Percentiles rank a stretch among this genome's conserved stretches.
These are phyloP conservation scores for Morone chrysops DNA, from an alignment of 2,113 vertebrate species.

Conservation along the genomic window DNA sequence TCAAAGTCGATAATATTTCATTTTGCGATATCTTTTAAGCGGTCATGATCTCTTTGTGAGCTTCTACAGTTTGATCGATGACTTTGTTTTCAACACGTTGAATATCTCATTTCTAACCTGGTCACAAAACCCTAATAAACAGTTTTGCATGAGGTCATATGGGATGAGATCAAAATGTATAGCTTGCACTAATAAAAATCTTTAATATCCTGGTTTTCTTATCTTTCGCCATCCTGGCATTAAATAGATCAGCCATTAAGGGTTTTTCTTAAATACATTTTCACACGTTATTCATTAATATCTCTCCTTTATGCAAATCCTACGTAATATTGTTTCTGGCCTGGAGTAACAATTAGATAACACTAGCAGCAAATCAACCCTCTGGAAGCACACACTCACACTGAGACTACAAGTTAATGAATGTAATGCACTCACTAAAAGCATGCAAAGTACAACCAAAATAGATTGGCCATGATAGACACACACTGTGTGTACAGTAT, in stretches of 20 bases:
- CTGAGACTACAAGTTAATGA: conserved; percentile 30
- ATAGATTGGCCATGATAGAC: conserved; percentile 30
- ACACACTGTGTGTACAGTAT: conserved; percentile 40
- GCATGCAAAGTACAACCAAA: conserved; percentile 36
- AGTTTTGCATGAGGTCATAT: conserved; percentile 16
- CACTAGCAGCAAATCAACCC: conserved; percentile 38
- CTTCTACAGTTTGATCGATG: conserved; percentile 29
- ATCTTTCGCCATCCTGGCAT: conserved; percentile 31
- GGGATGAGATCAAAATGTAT: conserved; percentile 36
- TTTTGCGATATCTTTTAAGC: conserved; percentile 47
- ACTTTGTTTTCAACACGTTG: conserved; percentile 35
- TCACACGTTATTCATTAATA: conserved; percentile 53
- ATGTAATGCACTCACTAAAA: conserved; percentile 23
- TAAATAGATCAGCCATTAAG: conserved; percentile 38
- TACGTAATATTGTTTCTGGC: conserved; percentile 12
- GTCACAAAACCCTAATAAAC: conserved; percentile 44
- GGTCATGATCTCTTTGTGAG: conserved; percentile 30
- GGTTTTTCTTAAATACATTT: conserved; percentile 45
- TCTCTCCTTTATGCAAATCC: conserved; percentile 55
- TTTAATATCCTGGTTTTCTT: conserved; percentile 63
- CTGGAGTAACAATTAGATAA: conserved; percentile 52
- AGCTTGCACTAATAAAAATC: conserved; percentile 35
- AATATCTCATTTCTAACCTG: conserved; percentile 38
- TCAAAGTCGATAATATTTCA: conserved; percentile 48
- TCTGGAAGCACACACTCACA: conserved; percentile 14